Evolutionary conservation across 2,888 invertebrate species (phyloP).

Genomic region (Chorisops tibialis): DNA sequence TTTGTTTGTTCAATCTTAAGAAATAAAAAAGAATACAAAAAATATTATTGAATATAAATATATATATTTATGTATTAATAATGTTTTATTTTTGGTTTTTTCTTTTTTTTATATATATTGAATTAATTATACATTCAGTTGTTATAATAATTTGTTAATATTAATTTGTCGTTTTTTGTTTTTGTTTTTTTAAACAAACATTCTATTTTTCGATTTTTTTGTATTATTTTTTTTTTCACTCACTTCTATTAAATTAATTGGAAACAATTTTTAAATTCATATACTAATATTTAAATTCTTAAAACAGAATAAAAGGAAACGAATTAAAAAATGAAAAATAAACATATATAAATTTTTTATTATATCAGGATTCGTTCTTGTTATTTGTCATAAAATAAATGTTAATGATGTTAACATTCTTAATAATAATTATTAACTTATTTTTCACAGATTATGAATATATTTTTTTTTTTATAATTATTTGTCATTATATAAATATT

Average conservation of each 20-base stretch:
- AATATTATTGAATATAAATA: background rate
- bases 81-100: too few species aligned
- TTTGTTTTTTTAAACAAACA: background rate
- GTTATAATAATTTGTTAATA: background rate
- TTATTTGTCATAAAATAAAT: slow-evolving; percentile 1
- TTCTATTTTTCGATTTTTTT: background rate
- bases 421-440: background rate
- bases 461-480: background rate
- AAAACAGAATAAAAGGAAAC: slow-evolving; percentile 4
- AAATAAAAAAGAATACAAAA: background rate
- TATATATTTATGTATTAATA: background rate
- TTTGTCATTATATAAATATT: background rate
- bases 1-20: background rate
- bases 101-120: too few species aligned
- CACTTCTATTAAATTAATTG: background rate
- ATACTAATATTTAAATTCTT: slow-evolving; percentile 3
- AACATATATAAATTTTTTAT: slow-evolving; percentile 4
- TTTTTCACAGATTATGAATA: background rate
- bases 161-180: background rate
- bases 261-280: background rate
- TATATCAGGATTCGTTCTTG: background rate
- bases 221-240: slow-evolving; percentile 3
- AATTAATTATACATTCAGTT: too few species aligned
- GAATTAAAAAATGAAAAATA: too few species aligned
- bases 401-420: too few species aligned